Evolutionary conservation across 2,888 invertebrate genomes (phyloP), one percentile per base, ranked within the genome.

Genomic region (Brachypalpus laphriformis): DNA sequence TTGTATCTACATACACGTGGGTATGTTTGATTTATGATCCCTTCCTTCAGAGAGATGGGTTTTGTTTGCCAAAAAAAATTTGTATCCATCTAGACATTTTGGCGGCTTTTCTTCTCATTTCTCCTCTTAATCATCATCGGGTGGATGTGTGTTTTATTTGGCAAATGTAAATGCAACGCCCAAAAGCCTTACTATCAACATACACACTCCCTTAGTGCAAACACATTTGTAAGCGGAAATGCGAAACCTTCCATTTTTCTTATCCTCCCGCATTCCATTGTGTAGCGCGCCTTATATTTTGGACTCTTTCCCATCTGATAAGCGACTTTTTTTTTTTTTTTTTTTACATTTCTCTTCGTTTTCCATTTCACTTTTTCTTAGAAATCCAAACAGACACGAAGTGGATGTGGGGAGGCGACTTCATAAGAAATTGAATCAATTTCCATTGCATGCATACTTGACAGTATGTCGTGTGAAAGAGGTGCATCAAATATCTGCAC

Each of bases 1-100:
- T 16, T 25, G 5, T 56, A 25, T 47, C 5, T 34, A 20, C 11
- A 42, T 31, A 22, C 34, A 68, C 51, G 70, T 77, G 70, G 70
- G 77, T 49, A 47, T 45, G 34, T 56, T 70, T 77, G 77, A 77
- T 77, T 77, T 70, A 77, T 77, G 59, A 51, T 18, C 45, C 61
- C 42, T 25, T 42, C 42, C 16, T 6, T n/a, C 20, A 40, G 51
- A 42, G 51, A 42, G 37, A 59, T 68, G 37, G 37, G 37, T 51
- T 68, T 28, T 77, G 76, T 77, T 77, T 77, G 76, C 68, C 76
- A 70, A 49, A 42, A 61, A 57, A n/a, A n/a, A n/a, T n/a, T 45
- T 45, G 11, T 56, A 61, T 68, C 59, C 45, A 70, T 70, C 34
- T 49, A 77, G 77, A 77, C 77, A 61, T 77, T 70, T 77, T 70